These are phyloP conservation scores for Periplaneta americana DNA, from an alignment of 1,140 invertebrate species.

Conservation along the genomic window DNA sequence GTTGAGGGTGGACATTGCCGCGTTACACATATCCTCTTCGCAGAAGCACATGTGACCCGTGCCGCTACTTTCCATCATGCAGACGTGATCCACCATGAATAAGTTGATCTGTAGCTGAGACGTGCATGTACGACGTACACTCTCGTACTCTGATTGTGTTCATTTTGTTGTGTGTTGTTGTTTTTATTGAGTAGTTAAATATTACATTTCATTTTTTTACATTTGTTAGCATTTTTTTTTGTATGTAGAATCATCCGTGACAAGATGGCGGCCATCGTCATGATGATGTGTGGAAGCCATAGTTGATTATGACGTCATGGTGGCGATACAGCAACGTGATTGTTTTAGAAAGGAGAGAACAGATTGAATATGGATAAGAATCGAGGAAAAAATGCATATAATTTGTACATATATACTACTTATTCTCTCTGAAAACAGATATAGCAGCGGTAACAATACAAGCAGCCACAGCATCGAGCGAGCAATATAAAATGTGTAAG, in stretches of 20 bases:
- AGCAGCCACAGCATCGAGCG: background rate
- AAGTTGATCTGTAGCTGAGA: conserved; percentile 90
- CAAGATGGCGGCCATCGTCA: background rate
- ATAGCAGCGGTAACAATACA: background rate
- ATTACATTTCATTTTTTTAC: background rate
- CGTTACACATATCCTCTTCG: conserved; percentile 93
- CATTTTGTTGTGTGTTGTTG: background rate
- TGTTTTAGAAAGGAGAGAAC: background rate
- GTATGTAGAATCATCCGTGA: background rate
- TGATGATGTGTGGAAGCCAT: background rate
- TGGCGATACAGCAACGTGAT: background rate
- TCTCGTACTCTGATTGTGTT: conserved; percentile 66
- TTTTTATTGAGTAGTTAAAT: background rate
- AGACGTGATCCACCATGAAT: conserved; percentile 97
- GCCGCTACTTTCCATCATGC: conserved; percentile 95
- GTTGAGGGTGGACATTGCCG: conserved; percentile 32
- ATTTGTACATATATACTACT: background rate
- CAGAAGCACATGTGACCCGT: conserved; percentile 97
- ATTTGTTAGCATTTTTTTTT: background rate
- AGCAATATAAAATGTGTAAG: background rate
- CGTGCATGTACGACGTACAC: conserved; percentile 83
- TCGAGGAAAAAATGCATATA: background rate
- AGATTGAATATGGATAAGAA: background rate
- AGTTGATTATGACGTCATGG: background rate
- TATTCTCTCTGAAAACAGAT: background rate